Base-by-base conservation (phyloP, 2,888 invertebrate genomes). In the Sminthurides aquaticus region DNA sequence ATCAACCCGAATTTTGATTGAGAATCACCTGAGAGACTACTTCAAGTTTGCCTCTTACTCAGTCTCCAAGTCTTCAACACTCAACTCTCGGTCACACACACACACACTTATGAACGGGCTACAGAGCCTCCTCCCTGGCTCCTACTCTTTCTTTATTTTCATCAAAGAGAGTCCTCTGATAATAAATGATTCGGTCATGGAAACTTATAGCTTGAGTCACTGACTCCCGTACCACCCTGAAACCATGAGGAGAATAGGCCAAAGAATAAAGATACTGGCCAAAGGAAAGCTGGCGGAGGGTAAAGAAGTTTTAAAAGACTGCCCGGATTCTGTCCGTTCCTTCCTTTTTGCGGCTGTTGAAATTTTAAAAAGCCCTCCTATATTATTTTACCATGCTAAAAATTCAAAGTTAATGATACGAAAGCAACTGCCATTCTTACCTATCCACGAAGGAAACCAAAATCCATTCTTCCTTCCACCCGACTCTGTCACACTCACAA, bases 1-100 rank as follows among this genome's bases (percentile, higher is more conserved):
- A 11, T 20, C 55, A 55, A n/a, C 49, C 26, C 5, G 15, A 34
- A 34, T 34, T 60, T 60, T 52, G 60, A 60, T 60, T 60, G 60
- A 60, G 60, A 60, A 52, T 60, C 60, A 60, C 60, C 60, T 60
- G 60, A 60, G 60, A 60, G 60, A 60, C 49, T 28, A 60, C 60
- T 60, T 60, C 60, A 60, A 60, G 52, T 60, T 49, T n/a, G 58
- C 15, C 15, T 34, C 43, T 34, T 11, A 11, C 15, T 34, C 43
- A 34, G 5, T 34, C 15, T 34, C 43, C n/a, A n/a, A 15, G 8
- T 34, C 43, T 15, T 34, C 43, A 34, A 34, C 43, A 15, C 43
- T 34, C 15, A n/a, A n/a, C 43, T 34, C 43, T 34, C 43, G 15
- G 8, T 34, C 43, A 34, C 43, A 15, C n/a, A n/a, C n/a, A n/a